Evolutionary conservation across 2,797 vertebrate species (phyloP), one percentile per base, ranked within the genome.

Genomic region (Alcedo quadribrachys): DNA sequence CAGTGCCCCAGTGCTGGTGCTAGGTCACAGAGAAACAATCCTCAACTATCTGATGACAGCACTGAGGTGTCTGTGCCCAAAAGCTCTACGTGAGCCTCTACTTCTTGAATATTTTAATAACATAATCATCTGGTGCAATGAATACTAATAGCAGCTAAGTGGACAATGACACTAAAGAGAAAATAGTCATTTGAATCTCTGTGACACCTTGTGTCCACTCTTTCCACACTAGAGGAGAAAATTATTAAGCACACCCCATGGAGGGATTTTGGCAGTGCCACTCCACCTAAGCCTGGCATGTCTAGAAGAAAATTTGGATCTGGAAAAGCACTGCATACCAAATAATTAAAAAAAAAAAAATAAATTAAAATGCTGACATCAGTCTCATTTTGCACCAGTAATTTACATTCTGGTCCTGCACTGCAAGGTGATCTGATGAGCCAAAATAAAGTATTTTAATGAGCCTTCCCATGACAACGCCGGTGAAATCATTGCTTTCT

Each of bases 31-130:
- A 53, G 73, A 58, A 82, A 32, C 61, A 79, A 70, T 43, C 14
- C 54, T 58, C 76, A 90, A 82, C 90, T 79, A 92, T 21, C 46
- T 87, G 87, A 97, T 94, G 90, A 91, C 57, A 68, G 48, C 33
- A 33, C 54, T 43, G 61, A 94, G 95, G 89, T 32, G 9, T 70
- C 3, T 60, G 43, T 90, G 60, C 85, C 90, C 50, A 48, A 95
- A 96, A 95, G 66, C 85, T 74, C 46, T 61, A 54, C 33, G 65
- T 3, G 4, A 81, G 51, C 62, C 60, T 22, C 66, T 70, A 40
- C 51, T 73, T 93, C 55, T 90, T 57, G 32, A 68, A 35, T 85
- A 85, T 89, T 93, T 96, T 92, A 97, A 43, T 61, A 94, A 46
- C 35, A 65, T 75, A 78, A 92, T 95, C 88, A 94, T 63, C 42